Conservation (phyloP, 2,797 vertebrate genomes). For the Harpagifer antarcticus region DNA sequence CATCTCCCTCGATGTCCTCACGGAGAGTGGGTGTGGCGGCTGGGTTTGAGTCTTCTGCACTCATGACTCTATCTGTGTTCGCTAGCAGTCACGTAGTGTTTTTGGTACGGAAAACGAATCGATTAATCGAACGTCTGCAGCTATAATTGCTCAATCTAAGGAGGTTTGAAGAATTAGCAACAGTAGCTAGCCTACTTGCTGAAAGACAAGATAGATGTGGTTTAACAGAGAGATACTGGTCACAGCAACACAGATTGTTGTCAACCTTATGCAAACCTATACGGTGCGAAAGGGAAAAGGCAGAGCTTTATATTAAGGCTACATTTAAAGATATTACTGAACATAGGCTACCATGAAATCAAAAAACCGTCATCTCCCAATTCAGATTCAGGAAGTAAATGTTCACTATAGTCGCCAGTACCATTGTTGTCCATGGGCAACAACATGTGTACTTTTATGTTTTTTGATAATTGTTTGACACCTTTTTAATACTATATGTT, state of each 20-base stretch:
- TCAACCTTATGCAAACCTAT: not conserved
- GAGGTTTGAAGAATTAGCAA: slow-evolving; percentile 56
- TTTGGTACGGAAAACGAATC: slow-evolving; percentile 18
- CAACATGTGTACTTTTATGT: not conserved
- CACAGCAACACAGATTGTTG: not conserved
- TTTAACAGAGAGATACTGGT: slow-evolving; percentile 30
- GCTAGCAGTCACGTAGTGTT: slow-evolving; percentile 47
- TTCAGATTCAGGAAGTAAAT: slow-evolving; percentile 78
- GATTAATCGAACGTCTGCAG: slow-evolving; percentile 2
- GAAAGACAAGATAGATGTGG: slow-evolving; percentile 26
- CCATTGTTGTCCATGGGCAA: slow-evolving; percentile 54
- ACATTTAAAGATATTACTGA: slow-evolving; percentile 30
- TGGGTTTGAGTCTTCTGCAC: slow-evolving; percentile 86
- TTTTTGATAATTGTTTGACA: rapidly evolving
- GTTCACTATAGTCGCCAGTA: slow-evolving; percentile 53
- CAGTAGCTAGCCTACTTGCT: slow-evolving; percentile 60
- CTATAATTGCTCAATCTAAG: slow-evolving; percentile 14
- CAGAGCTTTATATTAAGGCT: not conserved
- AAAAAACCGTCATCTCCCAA: slow-evolving; percentile 66
- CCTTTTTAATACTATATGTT: rapidly evolving
- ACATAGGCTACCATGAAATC: slow-evolving; percentile 55
- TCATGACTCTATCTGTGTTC: slow-evolving; percentile 81
- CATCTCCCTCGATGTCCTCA: slow-evolving; percentile 89
- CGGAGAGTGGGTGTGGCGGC: slow-evolving; percentile 90
- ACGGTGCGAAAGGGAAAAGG: not conserved